These are phyloP conservation scores for Pyrgus malvae DNA, from an alignment of 2,888 invertebrate species.

Conservation along the genomic window DNA sequence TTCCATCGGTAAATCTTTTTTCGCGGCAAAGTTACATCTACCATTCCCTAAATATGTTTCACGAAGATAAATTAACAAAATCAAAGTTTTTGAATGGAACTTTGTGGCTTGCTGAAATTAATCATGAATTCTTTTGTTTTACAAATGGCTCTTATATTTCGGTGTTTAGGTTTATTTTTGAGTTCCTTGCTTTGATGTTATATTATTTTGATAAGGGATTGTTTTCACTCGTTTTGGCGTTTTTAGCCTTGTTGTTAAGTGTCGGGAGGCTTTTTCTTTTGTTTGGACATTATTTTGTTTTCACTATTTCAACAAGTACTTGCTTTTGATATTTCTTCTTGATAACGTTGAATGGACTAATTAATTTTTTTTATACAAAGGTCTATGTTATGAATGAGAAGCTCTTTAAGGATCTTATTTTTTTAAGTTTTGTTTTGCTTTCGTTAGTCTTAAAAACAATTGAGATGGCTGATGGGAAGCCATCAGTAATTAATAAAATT, in stretches of 20 bases:
- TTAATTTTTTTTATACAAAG: not conserved
- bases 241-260: slow-evolving; percentile 1
- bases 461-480: no score
- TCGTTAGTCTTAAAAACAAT: not conserved
- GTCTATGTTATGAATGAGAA: not conserved
- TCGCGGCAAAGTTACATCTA: slow-evolving; percentile 26
- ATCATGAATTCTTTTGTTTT: slow-evolving; percentile 14
- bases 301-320: slow-evolving; percentile 4
- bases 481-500: no score
- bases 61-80: slow-evolving; percentile 28
- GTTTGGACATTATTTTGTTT: not conserved
- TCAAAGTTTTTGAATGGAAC: slow-evolving; percentile 28
- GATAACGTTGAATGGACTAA: not conserved
- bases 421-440: not conserved
- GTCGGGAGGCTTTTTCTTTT: not conserved
- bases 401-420: not conserved
- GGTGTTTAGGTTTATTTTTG: slow-evolving; percentile 2
- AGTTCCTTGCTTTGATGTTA: not conserved
- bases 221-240: slow-evolving; percentile 15
- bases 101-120: slow-evolving; percentile 19
- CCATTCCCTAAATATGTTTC: slow-evolving; percentile 28
- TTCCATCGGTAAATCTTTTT: slow-evolving; percentile 28
- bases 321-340: not conserved
- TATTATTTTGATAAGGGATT: slow-evolving; percentile 18
- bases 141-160: slow-evolving; percentile 10